Conservation (phyloP, 2,797 vertebrate genomes). For the Xenentodon cancila region DNA sequence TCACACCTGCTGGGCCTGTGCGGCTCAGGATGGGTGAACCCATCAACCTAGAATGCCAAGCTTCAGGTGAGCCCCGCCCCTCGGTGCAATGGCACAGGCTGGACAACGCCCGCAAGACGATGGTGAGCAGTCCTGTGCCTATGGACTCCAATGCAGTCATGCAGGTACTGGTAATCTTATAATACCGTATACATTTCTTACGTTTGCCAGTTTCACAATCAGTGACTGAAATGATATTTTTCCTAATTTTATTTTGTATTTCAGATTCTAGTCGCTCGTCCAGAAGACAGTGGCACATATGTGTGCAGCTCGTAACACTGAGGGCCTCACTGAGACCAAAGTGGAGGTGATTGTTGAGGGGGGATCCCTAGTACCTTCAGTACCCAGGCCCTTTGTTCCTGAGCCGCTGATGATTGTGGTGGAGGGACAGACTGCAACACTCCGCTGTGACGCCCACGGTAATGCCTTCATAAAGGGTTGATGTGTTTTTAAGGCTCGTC, state of each 20-base stretch:
- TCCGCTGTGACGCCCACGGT: conserved; percentile 91
- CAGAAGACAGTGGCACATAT: conserved; percentile 90
- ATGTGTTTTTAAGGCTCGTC: too few species aligned
- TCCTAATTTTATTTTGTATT: background rate
- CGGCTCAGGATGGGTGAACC: conserved; percentile 86
- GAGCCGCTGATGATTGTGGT: conserved; percentile 83
- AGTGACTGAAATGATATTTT: background rate
- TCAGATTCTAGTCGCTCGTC: conserved; percentile 87
- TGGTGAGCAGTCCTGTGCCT: conserved; percentile 83
- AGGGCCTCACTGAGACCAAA: conserved; percentile 85
- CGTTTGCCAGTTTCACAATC: too few species aligned
- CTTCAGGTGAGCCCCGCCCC: conserved; percentile 87
- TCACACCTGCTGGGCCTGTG: conserved; percentile 89
- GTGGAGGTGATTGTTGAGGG: conserved; percentile 89
- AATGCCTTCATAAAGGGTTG: background rate
- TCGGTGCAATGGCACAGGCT: conserved; percentile 90
- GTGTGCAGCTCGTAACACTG: conserved; percentile 89
- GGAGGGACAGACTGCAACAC: conserved; percentile 86
- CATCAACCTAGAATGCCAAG: conserved; percentile 91
- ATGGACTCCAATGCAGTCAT: conserved; percentile 89
- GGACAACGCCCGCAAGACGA: conserved; percentile 83
- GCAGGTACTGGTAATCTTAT: conserved; percentile 80
- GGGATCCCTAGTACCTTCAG: conserved; percentile 59
- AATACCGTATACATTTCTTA: background rate
- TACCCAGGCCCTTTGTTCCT: conserved; percentile 80